Percentiles rank a stretch among this genome's conserved stretches.
Conservation (phyloP, 2,888 invertebrate species). For the Aphidius colemani region DNA sequence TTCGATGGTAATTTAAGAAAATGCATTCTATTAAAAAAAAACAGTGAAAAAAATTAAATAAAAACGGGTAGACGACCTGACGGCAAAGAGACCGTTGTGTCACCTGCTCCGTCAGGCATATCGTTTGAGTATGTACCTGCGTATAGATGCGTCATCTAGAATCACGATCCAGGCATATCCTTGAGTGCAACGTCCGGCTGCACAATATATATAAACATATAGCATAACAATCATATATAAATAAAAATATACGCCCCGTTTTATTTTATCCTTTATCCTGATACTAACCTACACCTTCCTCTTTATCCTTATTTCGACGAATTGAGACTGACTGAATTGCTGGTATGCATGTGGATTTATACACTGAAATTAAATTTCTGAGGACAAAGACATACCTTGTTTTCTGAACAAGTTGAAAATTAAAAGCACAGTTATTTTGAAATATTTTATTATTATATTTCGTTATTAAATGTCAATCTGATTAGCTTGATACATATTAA, state of each 20-base stretch:
- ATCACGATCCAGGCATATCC: constrained; percentile 37
- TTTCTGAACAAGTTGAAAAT: no score
- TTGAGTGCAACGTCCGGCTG: constrained; percentile 31
- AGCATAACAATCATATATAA: no score
- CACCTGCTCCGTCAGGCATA: constrained; percentile 37
- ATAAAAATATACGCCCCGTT: neutral
- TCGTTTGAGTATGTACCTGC: constrained; percentile 25
- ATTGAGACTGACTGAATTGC: constrained; percentile 18
- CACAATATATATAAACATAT: neutral
- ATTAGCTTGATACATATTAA: no score
- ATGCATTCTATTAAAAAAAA: neutral
- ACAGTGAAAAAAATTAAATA: constrained; percentile 22
- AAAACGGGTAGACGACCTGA: constrained; percentile 34
- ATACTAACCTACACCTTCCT: constrained; percentile 2
- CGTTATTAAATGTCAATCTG: no score
- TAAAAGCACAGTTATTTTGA: no score
- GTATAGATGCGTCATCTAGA: constrained; percentile 38
- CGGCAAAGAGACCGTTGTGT: constrained; percentile 36
- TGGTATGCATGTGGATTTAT: constrained; percentile 15
- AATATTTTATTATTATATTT: no score
- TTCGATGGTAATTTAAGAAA: neutral
- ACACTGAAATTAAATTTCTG: constrained; percentile 9
- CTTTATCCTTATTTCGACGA: constrained; percentile 19
- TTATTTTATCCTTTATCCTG: constrained; percentile 14
- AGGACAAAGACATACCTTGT: constrained; percentile 9